Conservation (phyloP, 2,888 invertebrate species). For the Sinopyrophorus schimmeli region DNA sequence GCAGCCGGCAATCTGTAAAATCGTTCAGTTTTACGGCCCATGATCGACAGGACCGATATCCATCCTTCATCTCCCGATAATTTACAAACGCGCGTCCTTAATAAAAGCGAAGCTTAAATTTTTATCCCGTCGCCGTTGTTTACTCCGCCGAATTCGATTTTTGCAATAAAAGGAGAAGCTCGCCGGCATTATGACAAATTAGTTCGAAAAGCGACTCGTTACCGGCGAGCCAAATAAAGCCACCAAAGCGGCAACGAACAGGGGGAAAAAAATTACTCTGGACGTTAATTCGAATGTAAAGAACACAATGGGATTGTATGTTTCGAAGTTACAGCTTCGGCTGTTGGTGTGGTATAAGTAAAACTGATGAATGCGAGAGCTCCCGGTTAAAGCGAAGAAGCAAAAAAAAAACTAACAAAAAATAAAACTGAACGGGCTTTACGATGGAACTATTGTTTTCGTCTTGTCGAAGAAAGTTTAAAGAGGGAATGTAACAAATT, state of each 20-base stretch:
- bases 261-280: neutral
- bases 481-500: no score
- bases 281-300: constrained; percentile 6
- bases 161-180: no score
- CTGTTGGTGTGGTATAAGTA: neutral
- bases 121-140: constrained; percentile 15
- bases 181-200: constrained; percentile 4
- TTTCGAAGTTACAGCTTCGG: neutral
- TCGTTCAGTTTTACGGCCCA: constrained; percentile 17
- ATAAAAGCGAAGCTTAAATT: constrained; percentile 8
- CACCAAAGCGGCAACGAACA: neutral
- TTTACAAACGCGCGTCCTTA: constrained; percentile 18
- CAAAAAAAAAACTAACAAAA: no score
- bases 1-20: constrained; percentile 16
- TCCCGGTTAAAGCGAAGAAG: neutral
- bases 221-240: neutral
- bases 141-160: constrained; percentile 1
- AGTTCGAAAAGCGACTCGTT: neutral
- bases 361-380: constrained; percentile 1
- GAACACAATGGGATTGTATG: constrained; percentile 1
- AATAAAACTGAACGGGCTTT: no score
- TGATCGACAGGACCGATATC: constrained; percentile 22
- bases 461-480: no score
- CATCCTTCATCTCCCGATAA: constrained; percentile 21
- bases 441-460: no score